These are phyloP conservation scores for Platorchestia sp. DNA, from an alignment of 1,140 invertebrate genomes.

Conservation along the genomic window DNA sequence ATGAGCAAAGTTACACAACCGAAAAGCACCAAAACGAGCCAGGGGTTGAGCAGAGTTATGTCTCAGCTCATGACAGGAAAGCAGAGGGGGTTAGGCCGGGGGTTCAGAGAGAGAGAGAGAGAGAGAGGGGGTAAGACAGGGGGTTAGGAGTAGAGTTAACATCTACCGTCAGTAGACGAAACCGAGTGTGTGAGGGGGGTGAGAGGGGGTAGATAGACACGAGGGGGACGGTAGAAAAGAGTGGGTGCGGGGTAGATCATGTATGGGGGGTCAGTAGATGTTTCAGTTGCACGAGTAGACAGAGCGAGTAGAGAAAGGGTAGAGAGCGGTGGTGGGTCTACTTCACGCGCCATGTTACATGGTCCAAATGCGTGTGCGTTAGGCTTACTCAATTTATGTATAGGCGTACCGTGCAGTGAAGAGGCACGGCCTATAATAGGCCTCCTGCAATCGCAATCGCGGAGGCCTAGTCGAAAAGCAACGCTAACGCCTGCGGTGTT, in stretches of 20 bases:
- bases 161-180: neutral
- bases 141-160: too few relatives aligned
- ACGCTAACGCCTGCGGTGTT: neutral
- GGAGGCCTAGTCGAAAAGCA: neutral
- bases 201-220: neutral
- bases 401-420: neutral
- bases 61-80: too few relatives aligned
- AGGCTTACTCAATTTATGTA: neutral
- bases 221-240: slow-evolving; percentile 40
- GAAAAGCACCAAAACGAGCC: too few relatives aligned
- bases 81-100: too few relatives aligned
- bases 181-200: neutral
- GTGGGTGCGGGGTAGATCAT: slow-evolving; percentile 1
- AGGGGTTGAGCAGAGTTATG: too few relatives aligned
- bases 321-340: slow-evolving; percentile 33
- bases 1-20: too few relatives aligned
- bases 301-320: slow-evolving; percentile 54
- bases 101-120: too few relatives aligned
- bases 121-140: too few relatives aligned
- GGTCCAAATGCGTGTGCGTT: neutral
- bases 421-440: neutral
- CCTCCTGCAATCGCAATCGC: neutral
- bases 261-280: slow-evolving; percentile 41
- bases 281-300: slow-evolving; percentile 54
- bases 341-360: neutral